These are phyloP conservation scores for Ascidia mentula DNA, from an alignment of 23 tunicate genomes.

Conservation along the genomic window DNA sequence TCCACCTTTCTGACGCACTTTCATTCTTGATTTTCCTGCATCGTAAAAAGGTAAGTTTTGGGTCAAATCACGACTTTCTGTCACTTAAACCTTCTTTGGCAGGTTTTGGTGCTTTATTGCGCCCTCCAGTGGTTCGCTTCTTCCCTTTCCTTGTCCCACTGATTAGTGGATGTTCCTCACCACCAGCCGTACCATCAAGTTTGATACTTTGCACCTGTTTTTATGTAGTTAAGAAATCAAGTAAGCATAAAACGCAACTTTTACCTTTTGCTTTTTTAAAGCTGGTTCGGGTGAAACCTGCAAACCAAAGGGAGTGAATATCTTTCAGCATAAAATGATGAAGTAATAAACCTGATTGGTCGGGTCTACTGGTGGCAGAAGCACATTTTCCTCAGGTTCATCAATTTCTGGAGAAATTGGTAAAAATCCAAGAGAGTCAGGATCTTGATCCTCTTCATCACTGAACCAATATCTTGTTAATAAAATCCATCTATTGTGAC, in stretches of 20 bases:
- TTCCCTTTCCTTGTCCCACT: constrained; percentile 51
- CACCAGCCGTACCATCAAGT: constrained; percentile 56
- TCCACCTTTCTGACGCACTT: constrained; percentile 32
- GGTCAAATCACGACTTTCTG: not conserved
- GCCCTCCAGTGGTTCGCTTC: constrained; percentile 22
- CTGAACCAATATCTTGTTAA: no score
- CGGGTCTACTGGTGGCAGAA: constrained; percentile 77
- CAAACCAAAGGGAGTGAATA: not conserved
- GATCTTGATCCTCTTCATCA: constrained; percentile 87
- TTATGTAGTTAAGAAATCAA: not conserved
- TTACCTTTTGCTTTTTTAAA: constrained; percentile 42
- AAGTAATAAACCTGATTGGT: constrained; percentile 43
- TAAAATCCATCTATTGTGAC: not conserved
- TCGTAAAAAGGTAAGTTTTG: not conserved
- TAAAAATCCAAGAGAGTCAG: constrained; percentile 72
- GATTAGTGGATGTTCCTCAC: constrained; percentile 80
- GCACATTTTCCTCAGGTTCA: constrained; percentile 93
- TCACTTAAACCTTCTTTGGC: constrained; percentile 26
- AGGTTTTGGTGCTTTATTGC: constrained; percentile 40
- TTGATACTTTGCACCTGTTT: constrained; percentile 61
- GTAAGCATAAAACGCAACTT: not conserved
- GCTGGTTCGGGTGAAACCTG: constrained; percentile 21
- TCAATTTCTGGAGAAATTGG: constrained; percentile 96
- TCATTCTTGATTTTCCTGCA: constrained; percentile 11
- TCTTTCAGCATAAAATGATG: not conserved